Base-by-base conservation (phyloP, 2,888 invertebrate species). In the Dynastes grantii region DNA sequence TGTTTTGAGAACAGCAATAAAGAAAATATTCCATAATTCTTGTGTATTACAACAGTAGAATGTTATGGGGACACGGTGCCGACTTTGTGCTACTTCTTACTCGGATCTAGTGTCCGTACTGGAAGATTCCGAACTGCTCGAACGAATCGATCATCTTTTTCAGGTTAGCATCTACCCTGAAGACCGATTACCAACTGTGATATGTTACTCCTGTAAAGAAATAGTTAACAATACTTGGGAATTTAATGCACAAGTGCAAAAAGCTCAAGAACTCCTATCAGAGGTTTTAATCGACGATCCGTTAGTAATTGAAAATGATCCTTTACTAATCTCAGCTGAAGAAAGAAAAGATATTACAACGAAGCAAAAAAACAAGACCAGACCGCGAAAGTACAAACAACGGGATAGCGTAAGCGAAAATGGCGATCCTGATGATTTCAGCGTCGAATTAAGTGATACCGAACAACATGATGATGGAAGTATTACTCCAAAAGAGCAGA, bases 11-110 rank as follows among this genome's bases (percentile, higher is more conserved):
- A 51, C 11, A 51, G n/a, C 2, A 45, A 68, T 29, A 27, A 49
- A 75, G 22, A 5, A 55, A 58, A 75, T 27, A 45, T 13, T 61
- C 22, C 27, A 45, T 45, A 27, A 27, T 75, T 45, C 11, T 11
- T 75, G 61, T 29, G 40, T 61, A 63, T n/a, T 40, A 22, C 40
- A 37, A 77, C 55, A 55, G 67, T 79, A 79, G 75, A 75, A 79
- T 79, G 79, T 75, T 77, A 87, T 87, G 87, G 87, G 85, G 81
- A 81, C 85, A 29, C 85, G 87, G 70, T 90, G 89, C 80, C 87
- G 89, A 61, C 85, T 90, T 73, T 90, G 89, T 84, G 89, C 88
- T 49, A 87, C 88, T 82, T 82, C 83, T 61, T 84, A 82, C 71
- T 80, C 83, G 49, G 85, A 86, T 79, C 84, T 87, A 78, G 80